Evolutionary conservation across 2,113 vertebrate genomes (phyloP), one percentile per base, ranked within the genome.

Genomic region (Stomatorhinus ivindoensis): DNA sequence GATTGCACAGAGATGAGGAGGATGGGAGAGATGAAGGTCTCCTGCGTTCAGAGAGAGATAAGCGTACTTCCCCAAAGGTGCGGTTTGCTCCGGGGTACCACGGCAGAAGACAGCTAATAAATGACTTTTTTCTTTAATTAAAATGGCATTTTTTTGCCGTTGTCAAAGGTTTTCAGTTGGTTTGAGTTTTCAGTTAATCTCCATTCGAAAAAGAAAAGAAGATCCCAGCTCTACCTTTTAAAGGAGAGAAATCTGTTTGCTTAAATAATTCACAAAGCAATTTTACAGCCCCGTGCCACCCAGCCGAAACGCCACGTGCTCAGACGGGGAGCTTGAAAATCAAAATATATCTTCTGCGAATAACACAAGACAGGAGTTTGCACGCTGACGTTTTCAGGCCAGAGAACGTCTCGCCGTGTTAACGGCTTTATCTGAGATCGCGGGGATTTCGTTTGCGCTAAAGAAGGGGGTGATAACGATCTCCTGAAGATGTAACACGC

Each of bases 211-310:
- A 61, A 83, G 86, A 86, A 53, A 0, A 80, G 61, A 87, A 86
- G 39, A 44, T 24, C 53, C 80, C 89, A 61, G 53, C 73, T 91
- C 92, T 91, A 61, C 91, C 90, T 92, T 51, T 15, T 80, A 69
- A 51, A 91, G 91, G 89, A 65, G 90, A 88, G 92, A 92, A 94
- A 94, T 95, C 93, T 91, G 89, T 3, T 92, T 93, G 92, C 93
- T 94, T 96, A 88, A 95, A 95, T 96, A 94, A 96, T 95, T 95
- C 92, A 95, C 88, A 35, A 92, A 87, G 92, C 94, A 95, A 95
- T 95, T 94, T 94, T 93, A 92, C 92, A 93, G 88, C 42, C 88
- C 88, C 83, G 88, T 51, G 80, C 92, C 93, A 85, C 90, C 90
- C 89, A 86, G 90, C 90, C 11, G 13, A 76, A 65, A 90, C 53